Evolutionary conservation across 2,888 invertebrate genomes (phyloP).

Genomic region (Rhamnusium bicolor): DNA sequence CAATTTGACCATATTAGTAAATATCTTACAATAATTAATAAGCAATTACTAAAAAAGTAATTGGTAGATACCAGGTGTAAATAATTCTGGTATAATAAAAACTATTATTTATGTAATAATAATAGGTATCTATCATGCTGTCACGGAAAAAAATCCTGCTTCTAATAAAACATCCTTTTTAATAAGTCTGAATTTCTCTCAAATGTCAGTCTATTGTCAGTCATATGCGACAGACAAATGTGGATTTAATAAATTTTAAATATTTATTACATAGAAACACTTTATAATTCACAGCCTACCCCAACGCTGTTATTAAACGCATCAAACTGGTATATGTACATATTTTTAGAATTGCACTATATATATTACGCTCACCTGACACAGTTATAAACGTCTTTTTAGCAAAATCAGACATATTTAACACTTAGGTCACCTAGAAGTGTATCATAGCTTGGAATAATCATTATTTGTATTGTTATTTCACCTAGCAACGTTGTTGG

Average conservation of each 20-base stretch:
- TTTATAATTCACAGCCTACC: not conserved
- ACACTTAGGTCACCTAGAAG: not conserved
- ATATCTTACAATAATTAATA: too few relatives aligned
- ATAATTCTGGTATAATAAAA: too few relatives aligned
- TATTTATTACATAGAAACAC: not conserved
- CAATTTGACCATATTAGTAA: too few relatives aligned
- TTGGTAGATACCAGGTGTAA: too few relatives aligned
- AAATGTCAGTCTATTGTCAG: too few relatives aligned
- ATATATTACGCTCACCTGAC: constrained; percentile 16
- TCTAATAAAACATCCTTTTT: too few relatives aligned
- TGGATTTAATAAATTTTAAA: not conserved
- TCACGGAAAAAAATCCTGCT: too few relatives aligned
- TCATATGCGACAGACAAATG: too few relatives aligned
- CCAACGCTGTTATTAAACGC: not conserved
- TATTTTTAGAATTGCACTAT: not conserved
- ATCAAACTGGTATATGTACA: not conserved
- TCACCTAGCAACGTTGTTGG: constrained; percentile 7
- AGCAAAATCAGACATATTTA: constrained; percentile 34
- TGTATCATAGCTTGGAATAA: not conserved
- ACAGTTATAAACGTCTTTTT: constrained; percentile 28
- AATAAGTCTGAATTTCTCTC: too few relatives aligned
- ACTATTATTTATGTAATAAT: too few relatives aligned
- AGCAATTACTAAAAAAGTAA: too few relatives aligned
- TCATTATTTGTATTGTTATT: constrained; percentile 31
- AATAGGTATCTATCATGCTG: too few relatives aligned